Evolutionary conservation across 1,140 invertebrate genomes (phyloP), one percentile per base, ranked within the genome.

Genomic region (Euwallacea similis): DNA sequence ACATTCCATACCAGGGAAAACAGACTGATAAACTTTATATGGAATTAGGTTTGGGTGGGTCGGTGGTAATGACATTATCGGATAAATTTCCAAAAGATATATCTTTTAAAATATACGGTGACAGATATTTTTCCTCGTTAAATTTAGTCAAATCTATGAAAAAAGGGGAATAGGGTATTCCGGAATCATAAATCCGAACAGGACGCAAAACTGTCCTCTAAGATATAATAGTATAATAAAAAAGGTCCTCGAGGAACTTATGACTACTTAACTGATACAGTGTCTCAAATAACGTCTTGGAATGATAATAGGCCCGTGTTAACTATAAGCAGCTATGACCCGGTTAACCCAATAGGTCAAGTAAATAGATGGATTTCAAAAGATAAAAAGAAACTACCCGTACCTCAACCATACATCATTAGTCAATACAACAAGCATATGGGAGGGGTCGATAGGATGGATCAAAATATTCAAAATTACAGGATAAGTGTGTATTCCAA

Each of bases 341-440:
- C 73, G 50, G 77, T 77, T 74, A 76, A 56, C 7, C 65, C 78
- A 47, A 66, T 53, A 60, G n/a, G 33, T 43, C 2, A 50, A 43
- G 69, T 56, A 42, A 78, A 78, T 74, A 53, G 78, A 64, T 81
- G 75, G 76, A 74, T 73, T 68, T 72, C 61, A 55, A 66, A 64
- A 53, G 76, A 73, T 67, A 79, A 75, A 71, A 70, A 79, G 74
- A 75, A 68, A 15, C 6, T 69, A 33, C 68, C 73, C 41, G 44
- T 77, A 16, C 47, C 76, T 50, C 73, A 77, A 74, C 72, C 71
- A 11, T 71, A 60, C 56, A 74, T 76, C n/a, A 73, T 76, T 13
- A 10, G 65, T n/a, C 67, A 74, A 69, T 80, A 79, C 71, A 80
- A 80, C 67, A 80, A 78, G 74, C 58, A 73, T 61, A 81, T 78